Evolutionary conservation across 2,888 invertebrate genomes (phyloP).

Genomic region (Drosophila hamatofila): DNA sequence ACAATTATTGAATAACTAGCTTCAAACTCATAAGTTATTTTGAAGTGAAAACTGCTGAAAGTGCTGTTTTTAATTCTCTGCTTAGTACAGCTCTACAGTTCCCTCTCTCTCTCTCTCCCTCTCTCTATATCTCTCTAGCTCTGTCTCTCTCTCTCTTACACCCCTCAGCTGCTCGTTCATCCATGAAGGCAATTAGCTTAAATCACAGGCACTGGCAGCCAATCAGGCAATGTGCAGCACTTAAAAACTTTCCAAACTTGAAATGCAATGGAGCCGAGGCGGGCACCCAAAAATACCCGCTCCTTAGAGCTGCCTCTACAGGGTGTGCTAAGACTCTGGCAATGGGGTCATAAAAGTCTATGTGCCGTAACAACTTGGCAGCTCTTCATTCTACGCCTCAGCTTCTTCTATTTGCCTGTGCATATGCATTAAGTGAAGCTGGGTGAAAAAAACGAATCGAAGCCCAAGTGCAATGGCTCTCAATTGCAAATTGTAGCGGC

Average conservation of each 20-base stretch:
- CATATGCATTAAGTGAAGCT: conserved; percentile 22
- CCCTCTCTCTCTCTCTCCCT: neutral
- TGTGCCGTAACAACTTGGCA: conserved; percentile 66
- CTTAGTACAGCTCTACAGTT: neutral
- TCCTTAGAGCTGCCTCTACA: neutral
- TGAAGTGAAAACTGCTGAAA: conserved; percentile 21
- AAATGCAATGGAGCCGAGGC: conserved; percentile 46
- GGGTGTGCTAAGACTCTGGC: conserved; percentile 36
- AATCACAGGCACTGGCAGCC: conserved; percentile 63
- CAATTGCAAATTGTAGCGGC: conserved; percentile 10
- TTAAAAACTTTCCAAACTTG: conserved; percentile 71
- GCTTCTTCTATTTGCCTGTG: conserved; percentile 15
- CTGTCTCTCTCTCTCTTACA: neutral
- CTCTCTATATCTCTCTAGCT: neutral
- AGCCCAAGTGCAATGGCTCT: neutral
- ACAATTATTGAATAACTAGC: conserved; percentile 9
- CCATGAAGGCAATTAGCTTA: conserved; percentile 67
- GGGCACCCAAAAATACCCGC: neutral
- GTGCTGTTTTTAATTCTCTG: neutral
- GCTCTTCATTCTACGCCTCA: conserved; percentile 19
- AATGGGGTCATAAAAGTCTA: conserved; percentile 59
- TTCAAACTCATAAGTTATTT: conserved; percentile 4
- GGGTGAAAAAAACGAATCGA: neutral
- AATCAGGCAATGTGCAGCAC: conserved; percentile 72
- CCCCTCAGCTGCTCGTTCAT: neutral